Evolutionary conservation across 2,797 vertebrate species (phyloP).

Genomic region (Chelonia mydas): DNA sequence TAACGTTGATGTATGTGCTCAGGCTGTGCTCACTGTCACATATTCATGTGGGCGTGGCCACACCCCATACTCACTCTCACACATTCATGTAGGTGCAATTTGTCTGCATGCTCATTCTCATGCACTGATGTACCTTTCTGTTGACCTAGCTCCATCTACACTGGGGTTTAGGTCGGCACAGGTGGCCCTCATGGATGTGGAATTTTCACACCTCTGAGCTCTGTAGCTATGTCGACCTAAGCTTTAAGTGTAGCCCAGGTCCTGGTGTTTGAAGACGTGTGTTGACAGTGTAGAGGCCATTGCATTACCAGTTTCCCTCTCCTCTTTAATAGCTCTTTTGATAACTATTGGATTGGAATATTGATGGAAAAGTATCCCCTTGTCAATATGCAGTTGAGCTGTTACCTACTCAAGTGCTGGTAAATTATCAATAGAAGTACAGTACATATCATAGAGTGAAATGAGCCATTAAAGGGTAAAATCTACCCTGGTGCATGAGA

Average conservation of each 20-base stretch:
- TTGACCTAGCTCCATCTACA: too few relatives aligned
- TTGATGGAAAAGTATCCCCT: slow-evolving; percentile 31
- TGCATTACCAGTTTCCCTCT: neutral
- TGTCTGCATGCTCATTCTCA: neutral
- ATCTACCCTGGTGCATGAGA: neutral
- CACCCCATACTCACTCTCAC: neutral
- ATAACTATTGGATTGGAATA: slow-evolving; percentile 28
- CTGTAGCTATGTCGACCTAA: slow-evolving; percentile 34
- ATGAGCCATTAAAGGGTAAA: neutral
- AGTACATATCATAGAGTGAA: neutral
- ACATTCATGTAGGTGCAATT: too few relatives aligned
- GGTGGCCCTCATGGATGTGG: too few relatives aligned
- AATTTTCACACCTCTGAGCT: neutral
- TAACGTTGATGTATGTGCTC: too few relatives aligned
- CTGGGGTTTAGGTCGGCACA: too few relatives aligned
- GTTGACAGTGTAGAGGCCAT: slow-evolving; percentile 31
- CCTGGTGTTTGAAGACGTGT: slow-evolving; percentile 13
- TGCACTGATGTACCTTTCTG: neutral
- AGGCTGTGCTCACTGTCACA: too few relatives aligned
- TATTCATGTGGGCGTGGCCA: neutral
- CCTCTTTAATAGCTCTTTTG: slow-evolving; percentile 21
- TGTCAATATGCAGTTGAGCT: slow-evolving; percentile 39
- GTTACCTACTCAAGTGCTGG: slow-evolving; percentile 22
- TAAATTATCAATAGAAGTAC: slow-evolving; percentile 35
- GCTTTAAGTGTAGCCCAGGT: too few relatives aligned